Percentiles rank a stretch among this genome's conserved stretches.
phyloP scores from a whole-genome alignment of 1,140 invertebrate genomes.

The Hyles vespertilio region DNA sequence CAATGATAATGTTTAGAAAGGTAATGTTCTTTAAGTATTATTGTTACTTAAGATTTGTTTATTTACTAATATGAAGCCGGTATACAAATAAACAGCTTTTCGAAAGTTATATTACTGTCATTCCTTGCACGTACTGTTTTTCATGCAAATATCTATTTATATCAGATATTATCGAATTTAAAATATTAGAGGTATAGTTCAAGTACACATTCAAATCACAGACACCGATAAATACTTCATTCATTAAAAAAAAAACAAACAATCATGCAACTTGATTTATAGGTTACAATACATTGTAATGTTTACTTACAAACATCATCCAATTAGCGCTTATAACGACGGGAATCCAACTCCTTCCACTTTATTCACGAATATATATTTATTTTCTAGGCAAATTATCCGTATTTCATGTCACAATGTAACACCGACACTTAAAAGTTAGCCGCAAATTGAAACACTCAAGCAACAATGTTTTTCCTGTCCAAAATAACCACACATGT shows the following conservation, averaged over 20 bases:
- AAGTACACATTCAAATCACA: no score
- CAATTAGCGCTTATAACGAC: not conserved
- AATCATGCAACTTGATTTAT: slow-evolving; percentile 1
- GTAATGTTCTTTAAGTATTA: no score
- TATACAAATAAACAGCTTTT: no score
- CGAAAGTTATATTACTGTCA: no score
- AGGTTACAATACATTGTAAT: slow-evolving; percentile 2
- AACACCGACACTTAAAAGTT: not conserved
- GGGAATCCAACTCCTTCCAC: not conserved
- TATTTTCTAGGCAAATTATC: not conserved
- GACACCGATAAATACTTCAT: not conserved
- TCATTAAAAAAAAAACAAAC: not conserved
- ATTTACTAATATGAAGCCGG: no score
- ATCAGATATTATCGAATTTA: no score
- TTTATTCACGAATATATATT: slow-evolving; percentile 2
- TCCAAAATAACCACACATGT: slow-evolving; percentile 4
- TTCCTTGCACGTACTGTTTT: no score
- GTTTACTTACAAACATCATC: slow-evolving; percentile 11
- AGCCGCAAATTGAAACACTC: slow-evolving; percentile 5
- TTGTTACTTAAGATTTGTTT: no score
- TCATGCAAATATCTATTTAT: no score
- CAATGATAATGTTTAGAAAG: no score
- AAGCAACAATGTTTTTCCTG: slow-evolving; percentile 6
- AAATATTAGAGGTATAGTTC: no score
- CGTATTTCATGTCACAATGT: not conserved